phyloP scores from a whole-genome alignment of 2,797 vertebrate species.

The Acrossocheilus wenchowensis region DNA sequence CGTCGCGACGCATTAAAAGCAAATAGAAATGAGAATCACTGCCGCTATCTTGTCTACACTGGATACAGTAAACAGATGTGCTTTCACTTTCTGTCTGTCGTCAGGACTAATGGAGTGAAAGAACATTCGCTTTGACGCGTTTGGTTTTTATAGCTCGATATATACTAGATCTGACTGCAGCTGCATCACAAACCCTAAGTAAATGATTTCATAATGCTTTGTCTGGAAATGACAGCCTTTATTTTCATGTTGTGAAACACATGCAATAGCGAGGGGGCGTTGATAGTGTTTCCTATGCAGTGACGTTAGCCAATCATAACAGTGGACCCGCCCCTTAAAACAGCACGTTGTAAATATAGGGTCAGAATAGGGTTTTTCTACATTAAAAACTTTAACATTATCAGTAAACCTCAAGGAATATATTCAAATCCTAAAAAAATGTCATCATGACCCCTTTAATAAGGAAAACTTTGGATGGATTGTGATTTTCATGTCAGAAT shows the following conservation, averaged over 20 bases:
- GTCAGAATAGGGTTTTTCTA: too few relatives aligned
- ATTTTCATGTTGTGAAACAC: too few relatives aligned
- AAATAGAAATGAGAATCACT: neutral
- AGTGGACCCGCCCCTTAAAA: too few relatives aligned
- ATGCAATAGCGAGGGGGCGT: too few relatives aligned
- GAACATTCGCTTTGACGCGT: too few relatives aligned
- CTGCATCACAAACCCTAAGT: neutral
- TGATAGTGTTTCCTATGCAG: too few relatives aligned
- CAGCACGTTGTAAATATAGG: too few relatives aligned
- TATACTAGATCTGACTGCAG: too few relatives aligned
- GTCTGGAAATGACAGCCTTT: too few relatives aligned
- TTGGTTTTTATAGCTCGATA: neutral
- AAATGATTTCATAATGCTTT: too few relatives aligned
- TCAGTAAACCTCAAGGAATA: neutral
- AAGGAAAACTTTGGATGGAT: neutral
- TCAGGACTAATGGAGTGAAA: neutral
- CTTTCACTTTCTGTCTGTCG: neutral
- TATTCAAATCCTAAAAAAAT: neutral
- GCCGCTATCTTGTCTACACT: neutral
- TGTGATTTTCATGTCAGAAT: neutral
- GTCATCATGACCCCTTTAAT: neutral
- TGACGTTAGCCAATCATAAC: too few relatives aligned
- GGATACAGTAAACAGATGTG: neutral
- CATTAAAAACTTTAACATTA: too few relatives aligned
- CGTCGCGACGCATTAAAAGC: neutral